Evolutionary conservation across 1,140 invertebrate species (phyloP), one percentile per base, ranked within the genome.

Genomic region (Tetranychus urticae): DNA sequence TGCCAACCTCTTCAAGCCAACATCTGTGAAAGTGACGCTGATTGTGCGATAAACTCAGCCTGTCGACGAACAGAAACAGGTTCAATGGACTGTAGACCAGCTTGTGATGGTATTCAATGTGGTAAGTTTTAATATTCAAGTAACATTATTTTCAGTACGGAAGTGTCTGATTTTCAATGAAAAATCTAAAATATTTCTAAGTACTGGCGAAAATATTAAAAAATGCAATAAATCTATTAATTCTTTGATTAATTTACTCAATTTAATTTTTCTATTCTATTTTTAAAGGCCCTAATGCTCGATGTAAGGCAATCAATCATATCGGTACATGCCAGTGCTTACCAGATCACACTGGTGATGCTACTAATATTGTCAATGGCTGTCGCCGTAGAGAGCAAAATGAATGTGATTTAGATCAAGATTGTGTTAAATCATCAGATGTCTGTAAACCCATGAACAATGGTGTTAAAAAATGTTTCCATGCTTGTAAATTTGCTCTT

Each of bases 61-160:
- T 68, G 67, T 58, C 62, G 61, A 47, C 50, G 37, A 35, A 64
- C 61, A 23, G 52, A 55, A 47, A 54, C 63, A 3, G 65, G 66
- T 14, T 63, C 58, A n/a, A 23, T 23, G 23, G 66, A 66, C 61
- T 67, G 66, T 52, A 45, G 57, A 46, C 85, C 89, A 68, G 85
- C 82, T 3, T 92, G 88, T 68, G 81, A 81, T 59, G 87, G 87
- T 72, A 74, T 86, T 10, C 85, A 88, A 67, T 91, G 88, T 70
- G 88, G 88, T n/a, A 23, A 23, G 23, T 23, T 23, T 23, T 23
- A 23, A 23, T 23, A 23, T 23, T 23, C 23, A 23, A 23, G 23
- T 23, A 23, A 23, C 23, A 23, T 23, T 23, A 23, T 23, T 23
- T 23, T 23, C 23, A 23, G 23, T 23, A 23, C 23, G 23, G 23